Evolutionary conservation across 2,888 invertebrate genomes (phyloP), one percentile per base, ranked within the genome.

Genomic region (Conchocele bisecta): DNA sequence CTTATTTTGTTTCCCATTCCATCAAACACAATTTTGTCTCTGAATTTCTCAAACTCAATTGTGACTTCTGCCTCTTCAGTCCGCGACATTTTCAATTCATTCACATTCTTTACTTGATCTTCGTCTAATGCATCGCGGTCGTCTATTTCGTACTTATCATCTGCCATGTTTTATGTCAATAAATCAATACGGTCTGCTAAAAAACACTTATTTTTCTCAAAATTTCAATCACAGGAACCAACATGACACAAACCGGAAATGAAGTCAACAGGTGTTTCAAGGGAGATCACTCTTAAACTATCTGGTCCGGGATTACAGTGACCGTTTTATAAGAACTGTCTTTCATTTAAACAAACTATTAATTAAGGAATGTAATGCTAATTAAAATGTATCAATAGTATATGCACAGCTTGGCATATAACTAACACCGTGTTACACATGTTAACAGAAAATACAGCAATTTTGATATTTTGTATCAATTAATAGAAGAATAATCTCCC

Each of bases 1-100:
- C 76, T 68, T 11, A 87, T 83, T 75, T 85, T 82, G 60, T 83
- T 86, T 6, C 86, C 88, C 53, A 71, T 67, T 56, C 85, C 86
- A 70, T 89, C 88, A 53, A 58, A 83, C 7, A 88, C 86, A 46
- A 71, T 37, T 33, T 78, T 59, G 54, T 86, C 75, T 46, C 77
- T 61, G 2, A 85, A 31, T 57, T 78, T 81, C 5, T 80, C 70
- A 53, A 87, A 83, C 51, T 86, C 75, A 4, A 88, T 56, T n/a
- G 66, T 59, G 28, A 78, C 68, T 41, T 88, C 86, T 33, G 79
- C 77, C 57, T 82, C 77, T 33, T 77, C 78, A 24, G 85, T 84
- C 31, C 88, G 67, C 7, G 86, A 86, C 69, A 88, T 87, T 58
- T 68, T 79, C 29, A 85, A 56, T 17, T 78, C 72, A 35, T 81